phyloP scores from a whole-genome alignment of 2,797 vertebrate genomes.

The Spinibarbus caldwelli region DNA sequence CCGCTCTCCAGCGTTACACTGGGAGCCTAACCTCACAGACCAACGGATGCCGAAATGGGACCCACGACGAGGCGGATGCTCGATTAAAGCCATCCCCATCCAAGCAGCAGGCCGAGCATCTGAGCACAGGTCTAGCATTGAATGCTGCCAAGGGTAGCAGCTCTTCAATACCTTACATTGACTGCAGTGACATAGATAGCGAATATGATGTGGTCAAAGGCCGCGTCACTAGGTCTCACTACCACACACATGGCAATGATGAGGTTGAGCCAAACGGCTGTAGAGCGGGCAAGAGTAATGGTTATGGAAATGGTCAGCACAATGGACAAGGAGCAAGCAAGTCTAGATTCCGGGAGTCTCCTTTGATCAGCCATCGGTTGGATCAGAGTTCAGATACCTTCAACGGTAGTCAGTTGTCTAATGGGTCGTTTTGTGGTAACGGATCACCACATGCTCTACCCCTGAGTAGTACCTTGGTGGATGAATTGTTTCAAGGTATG shows the following conservation, averaged over 20 bases:
- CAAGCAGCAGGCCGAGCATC: slow-evolving; percentile 82
- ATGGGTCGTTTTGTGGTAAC: slow-evolving; percentile 75
- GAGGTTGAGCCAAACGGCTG: slow-evolving; percentile 79
- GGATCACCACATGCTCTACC: slow-evolving; percentile 82
- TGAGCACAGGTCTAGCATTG: slow-evolving; percentile 92
- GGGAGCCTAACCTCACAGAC: slow-evolving; percentile 63
- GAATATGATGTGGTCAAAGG: slow-evolving; percentile 84
- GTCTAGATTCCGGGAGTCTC: slow-evolving; percentile 76
- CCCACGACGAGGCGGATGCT: slow-evolving; percentile 76
- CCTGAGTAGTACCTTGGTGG: slow-evolving; percentile 72
- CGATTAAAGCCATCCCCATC: slow-evolving; percentile 73
- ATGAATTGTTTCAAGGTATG: slow-evolving; percentile 73
- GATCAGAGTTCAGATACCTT: slow-evolving; percentile 77
- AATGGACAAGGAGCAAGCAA: slow-evolving; percentile 74
- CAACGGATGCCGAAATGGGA: slow-evolving; percentile 66
- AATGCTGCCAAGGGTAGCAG: slow-evolving; percentile 82
- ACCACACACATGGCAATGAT: slow-evolving; percentile 82
- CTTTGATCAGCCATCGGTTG: slow-evolving; percentile 71
- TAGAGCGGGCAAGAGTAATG: slow-evolving; percentile 55
- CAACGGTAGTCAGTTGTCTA: slow-evolving; percentile 77
- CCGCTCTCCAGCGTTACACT: slow-evolving; percentile 67
- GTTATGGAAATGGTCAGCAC: slow-evolving; percentile 71
- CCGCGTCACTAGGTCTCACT: slow-evolving; percentile 75
- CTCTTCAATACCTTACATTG: slow-evolving; percentile 86
- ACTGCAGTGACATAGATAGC: slow-evolving; percentile 88